Evolutionary conservation across 2,797 vertebrate species (phyloP).

Genomic region (Siniperca scherzeri): DNA sequence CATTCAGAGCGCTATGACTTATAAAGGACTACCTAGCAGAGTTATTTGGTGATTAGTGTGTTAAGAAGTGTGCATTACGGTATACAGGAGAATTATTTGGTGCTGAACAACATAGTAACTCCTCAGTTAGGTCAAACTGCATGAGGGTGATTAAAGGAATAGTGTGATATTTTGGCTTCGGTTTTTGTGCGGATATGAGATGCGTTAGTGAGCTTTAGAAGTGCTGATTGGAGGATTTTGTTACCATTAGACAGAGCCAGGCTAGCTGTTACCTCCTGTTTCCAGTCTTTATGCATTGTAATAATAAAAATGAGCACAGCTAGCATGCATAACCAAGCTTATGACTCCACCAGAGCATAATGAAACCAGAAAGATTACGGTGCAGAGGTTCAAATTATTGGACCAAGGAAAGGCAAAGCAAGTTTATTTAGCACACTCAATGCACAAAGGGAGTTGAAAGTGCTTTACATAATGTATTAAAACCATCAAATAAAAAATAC

Average conservation of each 20-base stretch:
- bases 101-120: not conserved
- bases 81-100: not conserved
- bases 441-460: not conserved
- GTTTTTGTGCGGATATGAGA: not conserved
- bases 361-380: not conserved
- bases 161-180: not conserved
- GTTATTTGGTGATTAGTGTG: not conserved
- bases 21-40: constrained; percentile 31
- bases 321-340: not conserved
- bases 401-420: not conserved
- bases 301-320: not conserved
- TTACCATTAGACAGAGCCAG: not conserved
- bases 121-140: not conserved
- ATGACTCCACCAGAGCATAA: not conserved
- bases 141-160: not conserved
- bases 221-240: not conserved
- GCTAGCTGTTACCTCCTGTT: not conserved
- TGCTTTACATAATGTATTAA: not conserved
- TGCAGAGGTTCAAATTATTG: not conserved
- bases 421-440: not conserved
- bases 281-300: not conserved
- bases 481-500: not conserved
- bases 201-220: not conserved
- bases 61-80: not conserved
- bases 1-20: constrained; percentile 10